Conservation (phyloP, 2,888 invertebrate species). For the Agonum fuliginosum region DNA sequence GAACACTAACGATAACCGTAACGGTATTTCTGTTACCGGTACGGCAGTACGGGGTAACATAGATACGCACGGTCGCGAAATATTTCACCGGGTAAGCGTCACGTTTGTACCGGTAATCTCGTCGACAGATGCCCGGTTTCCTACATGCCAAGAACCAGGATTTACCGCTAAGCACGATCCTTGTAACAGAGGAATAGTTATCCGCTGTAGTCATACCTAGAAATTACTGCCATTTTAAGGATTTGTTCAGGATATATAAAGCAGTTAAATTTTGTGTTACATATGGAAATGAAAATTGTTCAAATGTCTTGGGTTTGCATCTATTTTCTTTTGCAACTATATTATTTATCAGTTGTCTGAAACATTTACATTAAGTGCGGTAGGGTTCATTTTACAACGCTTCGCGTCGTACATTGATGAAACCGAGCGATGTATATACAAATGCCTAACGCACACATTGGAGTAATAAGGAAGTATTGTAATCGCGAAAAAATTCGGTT, state of each 20-base stretch:
- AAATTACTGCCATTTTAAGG: conserved; percentile 22
- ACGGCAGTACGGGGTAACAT: background rate
- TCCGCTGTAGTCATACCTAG: background rate
- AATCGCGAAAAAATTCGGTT: no score
- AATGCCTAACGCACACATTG: no score
- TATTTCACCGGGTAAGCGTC: conserved; percentile 43
- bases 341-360: no score
- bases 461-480: no score
- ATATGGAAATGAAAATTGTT: background rate
- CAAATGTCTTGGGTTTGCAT: no score
- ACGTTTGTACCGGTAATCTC: conserved; percentile 47
- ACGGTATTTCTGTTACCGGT: background rate
- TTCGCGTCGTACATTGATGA: no score
- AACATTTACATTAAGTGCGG: no score
- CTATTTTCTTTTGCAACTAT: no score
- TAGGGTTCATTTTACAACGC: no score
- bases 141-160: conserved; percentile 44
- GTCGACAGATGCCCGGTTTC: conserved; percentile 42
- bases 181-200: conserved; percentile 5
- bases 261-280: background rate
- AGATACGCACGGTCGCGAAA: conserved; percentile 37
- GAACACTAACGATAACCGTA: conserved; percentile 26
- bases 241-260: background rate
- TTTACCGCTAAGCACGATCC: conserved; percentile 40
- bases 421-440: no score